Evolutionary conservation across 2,888 invertebrate genomes (phyloP).

Genomic region (Zhuqinia jingwanae): DNA sequence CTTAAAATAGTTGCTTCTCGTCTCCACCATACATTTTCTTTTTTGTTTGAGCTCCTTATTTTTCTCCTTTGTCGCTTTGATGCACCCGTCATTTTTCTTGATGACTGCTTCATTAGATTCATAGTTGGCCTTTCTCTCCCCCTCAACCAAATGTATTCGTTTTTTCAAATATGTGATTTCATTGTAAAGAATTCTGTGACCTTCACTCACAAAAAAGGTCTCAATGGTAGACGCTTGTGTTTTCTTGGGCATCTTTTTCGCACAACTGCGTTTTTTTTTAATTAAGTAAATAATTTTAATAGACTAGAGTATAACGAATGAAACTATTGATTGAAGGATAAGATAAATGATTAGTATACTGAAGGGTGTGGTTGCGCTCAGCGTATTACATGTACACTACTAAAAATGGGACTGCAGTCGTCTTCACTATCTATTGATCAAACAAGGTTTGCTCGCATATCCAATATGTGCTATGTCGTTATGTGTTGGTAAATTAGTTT

Average conservation of each 20-base stretch:
- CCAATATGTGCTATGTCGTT: no score
- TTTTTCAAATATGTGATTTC: conserved; percentile 78
- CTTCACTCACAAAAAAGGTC: conserved; percentile 77
- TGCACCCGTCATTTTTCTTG: conserved; percentile 74
- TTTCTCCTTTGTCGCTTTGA: conserved; percentile 70
- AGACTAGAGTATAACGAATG: no score
- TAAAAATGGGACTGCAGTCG: no score
- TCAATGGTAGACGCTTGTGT: conserved; percentile 71
- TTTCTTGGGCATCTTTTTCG: conserved; percentile 74
- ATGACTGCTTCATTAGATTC: conserved; percentile 76
- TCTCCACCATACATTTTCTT: conserved; percentile 55
- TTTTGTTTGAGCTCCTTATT: conserved; percentile 68
- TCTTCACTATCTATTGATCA: no score
- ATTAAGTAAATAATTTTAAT: no score
- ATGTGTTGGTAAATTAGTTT: no score
- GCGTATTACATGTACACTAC: no score
- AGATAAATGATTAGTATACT: no score
- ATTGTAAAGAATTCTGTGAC: conserved; percentile 74
- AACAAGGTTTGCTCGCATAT: no score
- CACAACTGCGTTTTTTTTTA: no score
- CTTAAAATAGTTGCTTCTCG: conserved; percentile 72
- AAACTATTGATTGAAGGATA: no score
- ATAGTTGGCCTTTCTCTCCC: conserved; percentile 77
- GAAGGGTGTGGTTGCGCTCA: no score
- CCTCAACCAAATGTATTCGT: conserved; percentile 78